Evolutionary conservation across 2,888 invertebrate genomes (phyloP), one percentile per base, ranked within the genome.

Genomic region (Lasioglossum vierecki): DNA sequence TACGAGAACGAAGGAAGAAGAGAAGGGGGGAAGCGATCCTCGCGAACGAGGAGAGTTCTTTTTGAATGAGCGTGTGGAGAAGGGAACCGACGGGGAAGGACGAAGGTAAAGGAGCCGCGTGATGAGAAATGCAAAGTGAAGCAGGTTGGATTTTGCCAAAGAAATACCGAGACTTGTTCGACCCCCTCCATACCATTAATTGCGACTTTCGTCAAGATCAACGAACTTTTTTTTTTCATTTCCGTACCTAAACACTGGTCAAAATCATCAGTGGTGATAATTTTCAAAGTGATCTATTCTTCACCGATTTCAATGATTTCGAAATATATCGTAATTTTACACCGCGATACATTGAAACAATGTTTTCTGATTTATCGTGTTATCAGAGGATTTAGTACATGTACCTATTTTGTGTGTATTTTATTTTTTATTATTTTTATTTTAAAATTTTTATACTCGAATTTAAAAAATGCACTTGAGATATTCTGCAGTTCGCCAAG

Each of bases 111-210:
- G 76, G 73, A 70, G 77, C 75, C 53, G 72, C 74, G 72, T 35
- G 88, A 88, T 83, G 86, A 77, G 89, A 88, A 88, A 89, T 86
- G 89, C 88, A 88, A 89, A 88, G 84, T 79, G 83, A 82, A 82
- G 80, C 78, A 75, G 70, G 76, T 70, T 78, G 44, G 68, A 81
- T 87, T 80, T 83, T 76, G 78, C 79, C 74, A 81, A 80, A 84
- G 81, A 82, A 77, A 77, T 75, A 72, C 76, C 76, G 82, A 46
- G 83, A 78, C 77, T 80, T 72, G 76, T 83, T 76, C 83, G 86
- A 83, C 84, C 87, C 83, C 88, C 89, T 83, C 63, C 83, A 82
- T 68, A 57, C 74, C 83, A 81, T 87, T 89, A 89, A 89, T 89
- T 87, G 88, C 80, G 87, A 88, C 85, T 88, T 89, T 81, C 80